These are phyloP conservation scores for Manis pentadactyla DNA, from an alignment of 2,797 vertebrate genomes.

Conservation along the genomic window DNA sequence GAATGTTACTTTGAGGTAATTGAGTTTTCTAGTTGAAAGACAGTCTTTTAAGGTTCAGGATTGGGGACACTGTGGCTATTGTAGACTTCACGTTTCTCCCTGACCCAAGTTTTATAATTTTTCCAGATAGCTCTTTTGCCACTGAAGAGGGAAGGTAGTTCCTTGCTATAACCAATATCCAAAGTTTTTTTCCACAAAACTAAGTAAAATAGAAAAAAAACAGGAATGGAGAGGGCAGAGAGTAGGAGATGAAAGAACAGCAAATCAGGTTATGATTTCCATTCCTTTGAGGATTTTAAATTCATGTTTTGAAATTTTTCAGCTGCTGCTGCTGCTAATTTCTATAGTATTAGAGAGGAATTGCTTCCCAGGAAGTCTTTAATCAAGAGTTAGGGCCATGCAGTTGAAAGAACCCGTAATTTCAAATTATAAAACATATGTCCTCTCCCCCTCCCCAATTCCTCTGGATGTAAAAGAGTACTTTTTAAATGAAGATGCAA, in stretches of 20 bases:
- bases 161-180: neutral
- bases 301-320: constrained; percentile 69
- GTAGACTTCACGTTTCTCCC: neutral
- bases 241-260: constrained; percentile 31
- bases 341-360: constrained; percentile 63
- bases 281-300: constrained; percentile 65
- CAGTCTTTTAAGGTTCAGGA: neutral
- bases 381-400: constrained; percentile 62
- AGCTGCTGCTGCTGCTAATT: constrained; percentile 42
- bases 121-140: neutral
- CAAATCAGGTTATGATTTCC: constrained; percentile 54
- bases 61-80: neutral
- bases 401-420: constrained; percentile 75
- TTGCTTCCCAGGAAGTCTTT: constrained; percentile 72
- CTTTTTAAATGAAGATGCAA: constrained; percentile 55
- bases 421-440: constrained; percentile 70
- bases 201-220: neutral
- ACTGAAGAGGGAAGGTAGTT: neutral
- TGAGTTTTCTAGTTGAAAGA: constrained; percentile 41
- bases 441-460: constrained; percentile 24
- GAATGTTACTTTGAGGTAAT: constrained; percentile 29
- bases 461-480: constrained; percentile 3
- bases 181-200: neutral
- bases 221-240: neutral
- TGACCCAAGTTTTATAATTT: neutral